phyloP scores from a whole-genome alignment of 2,797 vertebrate species.

The Tenualosa ilisha region DNA sequence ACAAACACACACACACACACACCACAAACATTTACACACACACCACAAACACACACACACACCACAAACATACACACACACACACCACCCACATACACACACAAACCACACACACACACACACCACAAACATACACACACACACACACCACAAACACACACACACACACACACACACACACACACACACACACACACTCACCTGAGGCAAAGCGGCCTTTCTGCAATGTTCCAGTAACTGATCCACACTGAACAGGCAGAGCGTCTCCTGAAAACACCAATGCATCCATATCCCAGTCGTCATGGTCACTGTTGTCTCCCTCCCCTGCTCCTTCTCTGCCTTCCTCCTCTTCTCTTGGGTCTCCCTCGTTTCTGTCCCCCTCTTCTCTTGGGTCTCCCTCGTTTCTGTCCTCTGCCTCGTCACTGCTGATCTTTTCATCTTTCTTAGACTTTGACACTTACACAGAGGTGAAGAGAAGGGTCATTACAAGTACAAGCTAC shows the following conservation, averaged over 20 bases:
- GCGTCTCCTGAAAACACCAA: not conserved
- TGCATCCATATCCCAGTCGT: not conserved
- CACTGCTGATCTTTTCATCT: too few relatives aligned
- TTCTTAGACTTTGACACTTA: too few relatives aligned
- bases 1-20: too few relatives aligned
- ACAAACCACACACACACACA: too few relatives aligned
- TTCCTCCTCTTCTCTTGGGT: too few relatives aligned
- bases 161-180: not conserved
- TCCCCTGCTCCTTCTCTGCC: not conserved
- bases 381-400: too few relatives aligned
- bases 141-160: too few relatives aligned
- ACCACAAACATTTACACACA: not conserved
- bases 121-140: not conserved
- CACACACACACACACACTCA: constrained; percentile 1
- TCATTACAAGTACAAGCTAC: not conserved
- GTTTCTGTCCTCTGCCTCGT: too few relatives aligned
- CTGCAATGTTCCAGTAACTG: not conserved
- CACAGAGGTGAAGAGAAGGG: too few relatives aligned
- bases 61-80: not conserved
- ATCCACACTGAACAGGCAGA: not conserved
- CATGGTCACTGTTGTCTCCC: not conserved
- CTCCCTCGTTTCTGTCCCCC: too few relatives aligned
- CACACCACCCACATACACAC: not conserved
- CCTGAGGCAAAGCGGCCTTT: not conserved
- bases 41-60: too few relatives aligned